Base-by-base conservation (phyloP, 2,797 vertebrate species). In the Sitta carolinensis region DNA sequence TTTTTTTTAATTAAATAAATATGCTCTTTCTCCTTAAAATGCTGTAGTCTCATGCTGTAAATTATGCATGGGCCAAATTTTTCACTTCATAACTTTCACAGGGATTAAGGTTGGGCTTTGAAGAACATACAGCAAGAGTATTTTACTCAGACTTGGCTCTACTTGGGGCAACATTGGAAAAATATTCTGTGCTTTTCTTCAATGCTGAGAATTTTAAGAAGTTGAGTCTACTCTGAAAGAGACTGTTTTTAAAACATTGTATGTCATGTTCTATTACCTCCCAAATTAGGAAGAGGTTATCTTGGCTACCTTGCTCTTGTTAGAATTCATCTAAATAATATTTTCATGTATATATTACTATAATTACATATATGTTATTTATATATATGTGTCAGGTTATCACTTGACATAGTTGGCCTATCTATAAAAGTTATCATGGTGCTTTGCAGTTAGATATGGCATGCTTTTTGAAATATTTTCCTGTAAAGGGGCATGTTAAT, bases 21-120 rank as follows among this genome's bases (percentile, higher is more conserved):
- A 62, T 0, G 0, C 27, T 70, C 10, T 43, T 89, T 92, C 57
- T 95, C 34, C 67, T 69, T 87, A 32, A 84, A 45, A 67, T 83
- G 51, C 78, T 68, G n/a, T 66, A 87, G 29, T 42, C 64, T 34
- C 40, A 17, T 72, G 29, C 59, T 9, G 15, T 70, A n/a, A 43
- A 84, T 30, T 58, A n/a, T 36, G 22, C 30, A 19, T n/a, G 67
- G 54, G 91, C 87, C 87, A 77, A n/a, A 63, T 76, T 82, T 83
- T 91, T 94, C 77, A 93, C 86, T 88, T 94, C 32, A 26, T 89
- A 94, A 94, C 59, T 96, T 96, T 86, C 25, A 87, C 19, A 67
- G 47, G 90, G 55, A 85, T 91, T 90, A 74, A 72, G 10, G 32
- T 26, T 90, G 74, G 16, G 10, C 87, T 95, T 94, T 95, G 90